Conservation (phyloP, 2,113 vertebrate species). For the Fulica atra region DNA sequence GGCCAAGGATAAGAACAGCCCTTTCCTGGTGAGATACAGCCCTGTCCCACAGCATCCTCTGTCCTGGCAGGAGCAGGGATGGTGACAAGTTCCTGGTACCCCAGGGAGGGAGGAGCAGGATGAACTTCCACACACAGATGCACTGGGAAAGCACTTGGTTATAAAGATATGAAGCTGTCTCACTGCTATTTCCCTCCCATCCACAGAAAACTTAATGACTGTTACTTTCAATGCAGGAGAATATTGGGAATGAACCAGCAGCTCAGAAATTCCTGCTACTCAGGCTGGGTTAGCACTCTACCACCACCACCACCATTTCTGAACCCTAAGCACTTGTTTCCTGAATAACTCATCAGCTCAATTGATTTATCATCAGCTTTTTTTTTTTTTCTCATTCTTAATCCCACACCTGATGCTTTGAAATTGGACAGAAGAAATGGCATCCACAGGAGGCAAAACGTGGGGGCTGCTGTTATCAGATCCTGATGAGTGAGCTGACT, state of each 20-base stretch:
- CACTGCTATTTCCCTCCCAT: background rate
- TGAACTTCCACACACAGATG: background rate
- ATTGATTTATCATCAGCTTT: background rate
- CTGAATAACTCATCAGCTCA: background rate
- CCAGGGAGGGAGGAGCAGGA: background rate
- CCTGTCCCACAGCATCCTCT: background rate
- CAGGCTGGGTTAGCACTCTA: background rate
- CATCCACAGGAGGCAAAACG: background rate
- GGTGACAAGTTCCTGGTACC: background rate
- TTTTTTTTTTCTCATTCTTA: background rate
- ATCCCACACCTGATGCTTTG: background rate
- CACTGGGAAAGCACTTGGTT: background rate
- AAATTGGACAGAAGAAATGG: background rate
- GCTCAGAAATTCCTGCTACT: background rate
- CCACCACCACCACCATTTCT: background rate
- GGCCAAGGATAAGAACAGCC: rapidly evolving
- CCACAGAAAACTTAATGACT: rapidly evolving
- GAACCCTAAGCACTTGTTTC: background rate
- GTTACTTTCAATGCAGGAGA: background rate
- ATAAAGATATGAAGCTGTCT: background rate
- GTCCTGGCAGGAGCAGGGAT: background rate
- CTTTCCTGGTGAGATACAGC: rapidly evolving
- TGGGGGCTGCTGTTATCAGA: background rate
- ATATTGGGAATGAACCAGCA: background rate
- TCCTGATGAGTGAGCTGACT: background rate